Evolutionary conservation across 2,888 invertebrate species (phyloP).

Genomic region (Blastobasis lacticolella): DNA sequence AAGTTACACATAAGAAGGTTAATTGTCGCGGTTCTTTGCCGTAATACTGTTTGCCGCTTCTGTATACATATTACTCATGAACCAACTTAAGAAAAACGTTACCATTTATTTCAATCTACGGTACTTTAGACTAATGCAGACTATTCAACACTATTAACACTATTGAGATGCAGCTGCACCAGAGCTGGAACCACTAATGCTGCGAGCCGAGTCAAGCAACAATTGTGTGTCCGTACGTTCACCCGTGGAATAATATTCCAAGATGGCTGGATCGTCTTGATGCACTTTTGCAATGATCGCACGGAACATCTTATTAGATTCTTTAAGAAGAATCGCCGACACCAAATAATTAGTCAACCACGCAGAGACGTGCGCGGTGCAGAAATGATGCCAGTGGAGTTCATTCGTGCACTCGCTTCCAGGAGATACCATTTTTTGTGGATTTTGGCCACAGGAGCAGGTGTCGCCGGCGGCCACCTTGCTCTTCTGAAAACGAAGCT

Average conservation of each 20-base stretch:
- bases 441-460: constrained; percentile 6
- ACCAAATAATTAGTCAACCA: constrained; percentile 1
- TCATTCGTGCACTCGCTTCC: constrained; percentile 5
- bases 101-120: background rate
- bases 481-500: constrained; percentile 4
- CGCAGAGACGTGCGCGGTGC: constrained; percentile 5
- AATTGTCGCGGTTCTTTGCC: background rate
- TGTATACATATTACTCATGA: background rate
- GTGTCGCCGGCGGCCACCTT: constrained; percentile 3
- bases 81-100: background rate
- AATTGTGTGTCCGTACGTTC: constrained; percentile 5
- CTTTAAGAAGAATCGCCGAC: constrained; percentile 5
- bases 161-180: background rate
- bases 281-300: constrained; percentile 3
- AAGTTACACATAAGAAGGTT: background rate
- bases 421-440: constrained; percentile 4
- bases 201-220: constrained; percentile 1
- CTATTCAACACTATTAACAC: background rate
- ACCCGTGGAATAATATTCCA: constrained; percentile 8
- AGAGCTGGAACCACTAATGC: background rate
- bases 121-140: background rate
- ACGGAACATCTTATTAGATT: constrained; percentile 3
- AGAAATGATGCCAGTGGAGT: constrained; percentile 5
- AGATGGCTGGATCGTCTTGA: constrained; percentile 1
- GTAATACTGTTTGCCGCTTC: background rate